Conservation (phyloP, 2,797 vertebrate genomes). For the Cottoperca gobio region DNA sequence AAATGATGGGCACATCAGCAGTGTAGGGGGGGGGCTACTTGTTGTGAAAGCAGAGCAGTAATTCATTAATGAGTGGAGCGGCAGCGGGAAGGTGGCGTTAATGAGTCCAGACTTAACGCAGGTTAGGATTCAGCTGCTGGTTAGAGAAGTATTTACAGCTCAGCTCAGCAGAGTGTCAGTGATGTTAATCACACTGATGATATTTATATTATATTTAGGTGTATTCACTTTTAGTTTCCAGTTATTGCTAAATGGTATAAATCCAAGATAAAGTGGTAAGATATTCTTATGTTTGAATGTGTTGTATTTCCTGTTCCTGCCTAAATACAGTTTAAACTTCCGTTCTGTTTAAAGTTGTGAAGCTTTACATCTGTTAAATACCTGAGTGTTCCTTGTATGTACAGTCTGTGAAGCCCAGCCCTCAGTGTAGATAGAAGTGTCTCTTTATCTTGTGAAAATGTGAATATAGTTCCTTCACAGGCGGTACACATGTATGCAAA, state of each 20-base stretch:
- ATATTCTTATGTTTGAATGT: no score
- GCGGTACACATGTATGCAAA: background rate
- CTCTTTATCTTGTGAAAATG: background rate
- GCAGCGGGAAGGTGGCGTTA: conserved; percentile 64
- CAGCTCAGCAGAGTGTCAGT: no score
- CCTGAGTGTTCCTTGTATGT: no score
- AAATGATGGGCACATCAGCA: conserved; percentile 76
- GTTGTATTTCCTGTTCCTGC: no score
- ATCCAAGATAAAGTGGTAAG: background rate
- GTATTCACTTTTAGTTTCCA: background rate
- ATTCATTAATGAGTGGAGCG: conserved; percentile 76
- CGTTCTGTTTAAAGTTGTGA: no score
- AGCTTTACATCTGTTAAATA: no score
- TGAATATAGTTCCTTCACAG: background rate
- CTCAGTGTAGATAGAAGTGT: background rate
- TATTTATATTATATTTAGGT: no score
- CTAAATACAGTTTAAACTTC: no score
- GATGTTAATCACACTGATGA: no score
- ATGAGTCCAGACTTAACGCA: conserved; percentile 61
- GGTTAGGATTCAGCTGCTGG: conserved; percentile 45
- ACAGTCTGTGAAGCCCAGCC: no score
- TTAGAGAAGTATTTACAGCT: conserved; percentile 45
- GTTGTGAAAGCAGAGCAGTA: conserved; percentile 72
- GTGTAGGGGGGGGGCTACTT: conserved; percentile 64
- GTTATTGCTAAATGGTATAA: background rate